Conservation (phyloP, 2,113 vertebrate species). For the Chauna torquata region DNA sequence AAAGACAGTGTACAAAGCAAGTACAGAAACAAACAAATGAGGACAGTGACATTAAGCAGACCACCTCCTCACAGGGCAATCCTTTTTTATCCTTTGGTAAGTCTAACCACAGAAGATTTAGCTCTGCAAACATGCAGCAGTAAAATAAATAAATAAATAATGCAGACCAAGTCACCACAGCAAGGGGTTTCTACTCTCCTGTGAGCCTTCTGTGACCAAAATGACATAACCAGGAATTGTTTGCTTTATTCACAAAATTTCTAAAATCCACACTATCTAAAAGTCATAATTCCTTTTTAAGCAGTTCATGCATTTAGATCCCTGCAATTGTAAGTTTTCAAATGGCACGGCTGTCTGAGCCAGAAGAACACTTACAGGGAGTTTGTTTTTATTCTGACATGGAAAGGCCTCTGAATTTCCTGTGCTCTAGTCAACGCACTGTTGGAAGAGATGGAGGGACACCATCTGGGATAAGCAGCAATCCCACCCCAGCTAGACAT, state of each 20-base stretch:
- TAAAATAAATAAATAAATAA: not conserved
- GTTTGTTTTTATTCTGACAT: not conserved
- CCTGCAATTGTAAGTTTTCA: not conserved
- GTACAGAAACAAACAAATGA: not conserved
- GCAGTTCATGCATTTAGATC: not conserved
- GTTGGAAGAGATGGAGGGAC: slow-evolving; percentile 41
- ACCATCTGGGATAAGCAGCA: slow-evolving; percentile 1
- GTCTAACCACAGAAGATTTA: not conserved
- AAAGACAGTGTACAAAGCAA: not conserved
- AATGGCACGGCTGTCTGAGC: not conserved
- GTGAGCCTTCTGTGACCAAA: not conserved
- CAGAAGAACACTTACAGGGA: not conserved
- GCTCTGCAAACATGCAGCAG: not conserved
- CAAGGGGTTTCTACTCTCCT: not conserved
- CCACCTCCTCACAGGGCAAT: not conserved
- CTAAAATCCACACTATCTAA: not conserved
- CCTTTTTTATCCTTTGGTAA: not conserved
- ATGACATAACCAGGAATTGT: not conserved
- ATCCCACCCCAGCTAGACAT: slow-evolving; percentile 37
- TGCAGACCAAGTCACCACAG: not conserved
- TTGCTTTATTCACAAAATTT: not conserved
- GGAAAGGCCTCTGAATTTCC: not conserved
- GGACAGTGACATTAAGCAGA: not conserved
- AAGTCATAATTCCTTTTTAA: not conserved
- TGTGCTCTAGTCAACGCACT: slow-evolving; percentile 1